Evolutionary conservation across 1,140 invertebrate genomes (phyloP).

Genomic region (Lepidurus packardi): DNA sequence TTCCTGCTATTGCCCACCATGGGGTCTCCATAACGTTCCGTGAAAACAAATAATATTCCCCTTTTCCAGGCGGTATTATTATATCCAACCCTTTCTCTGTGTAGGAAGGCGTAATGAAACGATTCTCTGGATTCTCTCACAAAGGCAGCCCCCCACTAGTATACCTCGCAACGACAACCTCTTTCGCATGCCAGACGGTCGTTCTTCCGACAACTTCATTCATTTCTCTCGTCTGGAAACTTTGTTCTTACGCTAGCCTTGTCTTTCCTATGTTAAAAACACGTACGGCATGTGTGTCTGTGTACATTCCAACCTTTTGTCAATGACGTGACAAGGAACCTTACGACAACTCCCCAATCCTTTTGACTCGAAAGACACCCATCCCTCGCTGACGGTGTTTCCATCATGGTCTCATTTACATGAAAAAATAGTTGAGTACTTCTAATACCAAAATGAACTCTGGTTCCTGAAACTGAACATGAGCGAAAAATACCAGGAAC

Average conservation of each 20-base stretch:
- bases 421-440: no score
- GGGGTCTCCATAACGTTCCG: background rate
- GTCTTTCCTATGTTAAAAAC: no score
- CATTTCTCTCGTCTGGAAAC: background rate
- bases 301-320: no score
- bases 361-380: no score
- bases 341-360: no score
- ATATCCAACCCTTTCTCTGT: background rate
- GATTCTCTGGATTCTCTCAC: background rate
- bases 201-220: conserved; percentile 15
- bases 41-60: conserved; percentile 10
- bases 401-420: no score
- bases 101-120: background rate
- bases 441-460: no score
- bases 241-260: background rate
- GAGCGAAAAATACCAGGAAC: background rate
- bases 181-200: background rate
- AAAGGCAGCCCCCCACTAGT: background rate
- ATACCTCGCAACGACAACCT: background rate
- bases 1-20: background rate
- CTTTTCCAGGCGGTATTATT: background rate
- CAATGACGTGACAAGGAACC: no score
- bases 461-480: no score
- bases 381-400: no score
- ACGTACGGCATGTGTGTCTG: no score